These are phyloP conservation scores for Xerus rutilus DNA, from an alignment of 2,797 vertebrate genomes.

Conservation along the genomic window DNA sequence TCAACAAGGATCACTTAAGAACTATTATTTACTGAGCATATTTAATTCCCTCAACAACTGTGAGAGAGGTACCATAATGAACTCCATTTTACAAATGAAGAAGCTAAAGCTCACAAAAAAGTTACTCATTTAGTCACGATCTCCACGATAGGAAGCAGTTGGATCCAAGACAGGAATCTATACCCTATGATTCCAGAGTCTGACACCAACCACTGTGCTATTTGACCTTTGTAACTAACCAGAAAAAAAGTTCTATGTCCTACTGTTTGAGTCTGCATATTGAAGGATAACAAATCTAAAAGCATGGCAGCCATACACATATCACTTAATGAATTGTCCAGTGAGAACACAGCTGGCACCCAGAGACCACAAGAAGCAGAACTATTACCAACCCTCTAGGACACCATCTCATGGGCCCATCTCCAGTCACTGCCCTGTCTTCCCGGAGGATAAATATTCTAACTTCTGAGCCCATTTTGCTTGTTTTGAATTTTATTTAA, in stretches of 20 bases:
- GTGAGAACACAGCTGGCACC: background rate
- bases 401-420: background rate
- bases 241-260: background rate
- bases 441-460: background rate
- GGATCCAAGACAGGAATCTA: background rate
- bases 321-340: background rate
- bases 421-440: background rate
- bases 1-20: background rate
- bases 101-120: background rate
- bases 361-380: background rate
- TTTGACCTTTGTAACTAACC: background rate
- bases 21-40: background rate
- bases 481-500: slow-evolving; percentile 47
- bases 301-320: background rate
- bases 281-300: background rate
- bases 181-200: background rate
- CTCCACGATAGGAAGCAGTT: background rate
- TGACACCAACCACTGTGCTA: background rate
- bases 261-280: background rate
- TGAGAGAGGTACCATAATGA: background rate
- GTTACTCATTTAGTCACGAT: slow-evolving; percentile 8
- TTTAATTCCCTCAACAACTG: background rate
- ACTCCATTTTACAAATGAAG: background rate
- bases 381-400: background rate
- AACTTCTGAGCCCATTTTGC: background rate